Conservation (phyloP, 37 sponge, comb jelly and placozoan genomes). For the Chondrosia reniformis region DNA sequence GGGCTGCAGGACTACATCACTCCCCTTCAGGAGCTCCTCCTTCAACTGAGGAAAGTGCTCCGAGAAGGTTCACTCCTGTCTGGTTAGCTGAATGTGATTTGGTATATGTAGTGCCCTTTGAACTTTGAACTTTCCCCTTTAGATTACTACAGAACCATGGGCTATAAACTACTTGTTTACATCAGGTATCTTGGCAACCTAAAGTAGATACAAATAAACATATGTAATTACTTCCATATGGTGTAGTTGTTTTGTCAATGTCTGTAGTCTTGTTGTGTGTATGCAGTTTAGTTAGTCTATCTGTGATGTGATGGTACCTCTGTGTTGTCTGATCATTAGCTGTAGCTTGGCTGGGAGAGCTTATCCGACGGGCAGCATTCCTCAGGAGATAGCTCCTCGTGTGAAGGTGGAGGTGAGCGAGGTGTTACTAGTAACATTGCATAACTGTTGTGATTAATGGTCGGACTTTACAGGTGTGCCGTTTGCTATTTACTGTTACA, state of each 20-base stretch:
- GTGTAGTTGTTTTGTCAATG: background rate
- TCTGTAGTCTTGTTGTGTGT: background rate
- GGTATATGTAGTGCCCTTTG: background rate
- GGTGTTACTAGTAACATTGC: background rate
- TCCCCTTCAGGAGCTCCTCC: slow-evolving; percentile 73
- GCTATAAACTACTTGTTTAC: slow-evolving; percentile 76
- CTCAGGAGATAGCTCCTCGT: background rate
- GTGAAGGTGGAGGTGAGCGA: slow-evolving; percentile 39
- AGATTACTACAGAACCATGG: slow-evolving; percentile 64
- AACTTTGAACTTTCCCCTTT: background rate
- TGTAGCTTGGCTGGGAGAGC: slow-evolving; percentile 73
- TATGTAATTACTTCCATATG: background rate
- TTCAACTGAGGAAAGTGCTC: slow-evolving; percentile 51
- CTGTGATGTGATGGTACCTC: too few species aligned
- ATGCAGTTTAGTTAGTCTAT: too few species aligned
- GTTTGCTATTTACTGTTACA: background rate
- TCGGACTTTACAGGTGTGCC: background rate
- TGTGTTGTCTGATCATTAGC: slow-evolving; percentile 15
- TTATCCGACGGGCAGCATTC: slow-evolving; percentile 70
- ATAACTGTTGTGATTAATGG: background rate
- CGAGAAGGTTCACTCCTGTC: slow-evolving; percentile 47
- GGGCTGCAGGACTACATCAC: slow-evolving; percentile 80
- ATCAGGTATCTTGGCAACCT: slow-evolving; percentile 65
- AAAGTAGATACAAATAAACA: too few species aligned
- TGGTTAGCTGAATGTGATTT: slow-evolving; percentile 29